These are phyloP conservation scores for Plusia festucae DNA, from an alignment of 2,888 invertebrate genomes.

Conservation along the genomic window DNA sequence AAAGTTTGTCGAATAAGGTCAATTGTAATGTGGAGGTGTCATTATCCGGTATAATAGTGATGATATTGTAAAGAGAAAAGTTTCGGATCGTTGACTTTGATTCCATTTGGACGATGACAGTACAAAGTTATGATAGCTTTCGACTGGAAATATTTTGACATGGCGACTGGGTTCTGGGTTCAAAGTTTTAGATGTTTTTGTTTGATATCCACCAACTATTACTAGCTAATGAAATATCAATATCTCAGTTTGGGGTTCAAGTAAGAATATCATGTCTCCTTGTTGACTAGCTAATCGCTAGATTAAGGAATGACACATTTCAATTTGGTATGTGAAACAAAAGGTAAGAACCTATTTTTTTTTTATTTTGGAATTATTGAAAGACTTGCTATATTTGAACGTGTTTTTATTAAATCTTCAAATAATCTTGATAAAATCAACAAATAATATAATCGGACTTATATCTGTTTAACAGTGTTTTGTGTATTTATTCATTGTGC, in stretches of 20 bases:
- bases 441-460: slow-evolving; percentile 18
- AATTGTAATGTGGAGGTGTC: neutral
- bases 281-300: neutral
- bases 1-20: neutral
- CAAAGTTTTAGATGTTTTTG: neutral
- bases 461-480: slow-evolving; percentile 20
- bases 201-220: neutral
- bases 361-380: slow-evolving; percentile 6
- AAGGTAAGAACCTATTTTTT: too few species aligned
- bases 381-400: slow-evolving; percentile 21
- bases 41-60: neutral
- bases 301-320: neutral
- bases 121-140: neutral
- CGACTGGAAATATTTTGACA: slow-evolving; percentile 1
- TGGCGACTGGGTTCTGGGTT: neutral
- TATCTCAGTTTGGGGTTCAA: neutral
- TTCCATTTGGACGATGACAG: neutral
- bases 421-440: slow-evolving; percentile 41
- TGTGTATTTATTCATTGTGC: slow-evolving; percentile 41
- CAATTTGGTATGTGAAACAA: neutral
- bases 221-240: neutral
- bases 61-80: slow-evolving; percentile 3
- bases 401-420: slow-evolving; percentile 58
- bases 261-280: too few species aligned
- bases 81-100: neutral